Evolutionary conservation across 2,888 invertebrate genomes (phyloP), one percentile per base, ranked within the genome.

Genomic region (Stegophylla sp.): DNA sequence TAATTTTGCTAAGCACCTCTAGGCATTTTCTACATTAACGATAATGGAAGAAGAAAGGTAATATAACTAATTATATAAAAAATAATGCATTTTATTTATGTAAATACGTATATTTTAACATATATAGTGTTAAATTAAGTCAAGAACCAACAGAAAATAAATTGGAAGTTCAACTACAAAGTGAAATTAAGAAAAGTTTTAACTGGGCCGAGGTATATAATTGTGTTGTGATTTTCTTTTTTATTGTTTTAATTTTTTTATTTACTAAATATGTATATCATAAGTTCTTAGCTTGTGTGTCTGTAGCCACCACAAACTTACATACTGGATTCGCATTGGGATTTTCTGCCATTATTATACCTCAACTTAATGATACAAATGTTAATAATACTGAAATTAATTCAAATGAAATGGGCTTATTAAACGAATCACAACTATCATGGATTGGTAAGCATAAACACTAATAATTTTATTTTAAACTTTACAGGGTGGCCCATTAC

Each of bases 261-360:
- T 71, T 1, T 28, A 28, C 48, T 0, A 79, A 28, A 17, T 67
- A 12, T 34, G 0, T 26, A 43, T 17, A 4, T 71, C 61, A 26
- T n/a, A n/a, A 79, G 79, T 79, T 79, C 48, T 69, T 82, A 63
- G 82, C 82, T 20, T 77, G 77, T 51, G 53, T 82, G 1, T 76
- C 82, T 28, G 82, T 77, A 13, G 26, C 82, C 17, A 77, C 79
- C 15, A 79, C 77, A 45, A 82, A 82, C 13, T 63, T 82, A n/a
- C 82, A 82, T 23, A 77, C 77, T 45, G 82, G 82, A 63, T 79
- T 79, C 48, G 71, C 77, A 48, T 41, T 82, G 51, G 82, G 69
- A 43, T 82, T 56, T 63, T 82, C 82, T 48, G 82, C 82, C 26
- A 79, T 82, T 43, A n/a, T 77, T 34, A 1, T 51, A 34, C 56